A percentile compares a stretch with the other conserved stretches of the same genome.
Evolutionary conservation across 1,140 invertebrate species (phyloP).

Genomic region (Zaprionus gabonicus): DNA sequence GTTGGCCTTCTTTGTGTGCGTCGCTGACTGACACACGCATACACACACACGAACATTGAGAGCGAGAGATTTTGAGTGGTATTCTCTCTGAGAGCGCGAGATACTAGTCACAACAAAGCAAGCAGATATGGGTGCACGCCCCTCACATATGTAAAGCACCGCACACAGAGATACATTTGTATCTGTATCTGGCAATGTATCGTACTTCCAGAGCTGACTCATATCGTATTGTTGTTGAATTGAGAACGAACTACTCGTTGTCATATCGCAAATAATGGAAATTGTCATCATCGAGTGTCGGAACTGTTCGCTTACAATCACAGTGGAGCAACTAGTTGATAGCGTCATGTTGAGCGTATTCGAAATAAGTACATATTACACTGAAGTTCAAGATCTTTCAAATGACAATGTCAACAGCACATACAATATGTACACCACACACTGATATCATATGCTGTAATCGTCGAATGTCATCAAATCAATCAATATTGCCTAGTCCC

Average conservation of each 20-base stretch:
- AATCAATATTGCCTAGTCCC: background rate
- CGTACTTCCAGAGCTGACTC: constrained; percentile 12
- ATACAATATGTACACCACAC: background rate
- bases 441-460: no score
- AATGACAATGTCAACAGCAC: background rate
- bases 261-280: constrained; percentile 6
- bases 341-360: no score
- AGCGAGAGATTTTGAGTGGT: constrained; percentile 1
- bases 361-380: background rate
- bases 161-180: background rate
- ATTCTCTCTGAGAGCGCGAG: constrained; percentile 5
- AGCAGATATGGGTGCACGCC: background rate
- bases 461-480: no score
- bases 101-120: constrained; percentile 1
- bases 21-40: background rate
- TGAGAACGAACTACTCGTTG: background rate
- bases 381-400: background rate
- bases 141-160: background rate
- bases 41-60: background rate
- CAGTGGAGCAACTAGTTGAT: constrained; percentile 1
- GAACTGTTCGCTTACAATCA: background rate
- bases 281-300: constrained; percentile 6
- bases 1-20: constrained; percentile 26
- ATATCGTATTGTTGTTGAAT: background rate
- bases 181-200: background rate